Base-by-base conservation (phyloP, 1,140 invertebrate genomes). In the Armadillidium nasatum region DNA sequence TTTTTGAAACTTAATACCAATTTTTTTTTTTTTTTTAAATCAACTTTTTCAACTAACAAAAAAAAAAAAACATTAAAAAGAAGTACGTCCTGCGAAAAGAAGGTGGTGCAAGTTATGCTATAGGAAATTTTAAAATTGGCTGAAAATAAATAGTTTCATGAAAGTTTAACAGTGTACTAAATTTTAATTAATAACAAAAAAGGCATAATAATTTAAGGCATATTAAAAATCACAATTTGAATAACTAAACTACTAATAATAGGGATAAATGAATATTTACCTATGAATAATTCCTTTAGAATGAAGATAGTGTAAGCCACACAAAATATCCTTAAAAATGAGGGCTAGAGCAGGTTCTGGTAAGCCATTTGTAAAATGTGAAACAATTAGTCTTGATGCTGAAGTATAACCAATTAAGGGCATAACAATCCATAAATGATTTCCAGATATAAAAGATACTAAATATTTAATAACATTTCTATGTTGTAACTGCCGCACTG, bases 201-300 rank as follows among this genome's bases (percentile, higher is more conserved):
- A 71, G 9, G 23, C 19, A 71, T 22, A 33, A 33, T 3, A 33
- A 33, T 33, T 33, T 33, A 50, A 23, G 44, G n/a, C 10, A 74
- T 33, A 74, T 0, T 46, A 11, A 60, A 54, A 69, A 9, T 33
- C n/a, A 60, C 72, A 0, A 67, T 15, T 67, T 19, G 10, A 54
- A 19, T 19, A 50, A 7, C n/a, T 7, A 70, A 10, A 43, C 33
- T 22, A 33, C 22, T 50, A 72, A 13, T 66, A 7, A 15, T 44
- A 78, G 15, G n/a, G 33, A 10, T n/a, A n/a, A n/a, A n/a, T n/a
- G n/a, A n/a, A n/a, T n/a, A 78, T 76, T 77, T 82, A 92, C 90
- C 93, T 92, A 83, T 96, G 94, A 82, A 97, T 93, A 83, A 92
- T 91, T 76, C 92, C 90, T 85, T 90, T 90, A 77, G 88, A 88